Evolutionary conservation across 2,797 vertebrate genomes (phyloP).

Genomic region (Tenualosa ilisha): DNA sequence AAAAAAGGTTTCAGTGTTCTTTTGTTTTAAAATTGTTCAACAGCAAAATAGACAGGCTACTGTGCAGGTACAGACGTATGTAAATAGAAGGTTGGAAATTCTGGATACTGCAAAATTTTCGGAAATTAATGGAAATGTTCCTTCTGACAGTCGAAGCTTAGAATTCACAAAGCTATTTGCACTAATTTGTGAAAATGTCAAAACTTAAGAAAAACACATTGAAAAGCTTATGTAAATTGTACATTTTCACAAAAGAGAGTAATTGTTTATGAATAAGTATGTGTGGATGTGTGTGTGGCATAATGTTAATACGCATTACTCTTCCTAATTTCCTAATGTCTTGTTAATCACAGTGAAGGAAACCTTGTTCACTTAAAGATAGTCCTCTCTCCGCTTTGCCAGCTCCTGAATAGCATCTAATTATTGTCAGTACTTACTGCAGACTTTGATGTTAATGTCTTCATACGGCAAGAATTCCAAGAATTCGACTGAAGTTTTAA

Average conservation of each 20-base stretch:
- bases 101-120: neutral
- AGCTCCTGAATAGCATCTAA: slow-evolving; percentile 48
- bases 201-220: neutral
- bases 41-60: neutral
- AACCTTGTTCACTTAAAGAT: slow-evolving; percentile 39
- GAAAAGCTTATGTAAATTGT: neutral
- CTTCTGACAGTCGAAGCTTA: neutral
- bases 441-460: slow-evolving; percentile 47
- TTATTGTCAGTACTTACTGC: slow-evolving; percentile 53
- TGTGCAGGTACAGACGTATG: neutral
- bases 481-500: slow-evolving; percentile 43
- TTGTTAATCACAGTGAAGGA: slow-evolving; percentile 56
- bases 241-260: neutral
- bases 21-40: neutral
- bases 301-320: slow-evolving; percentile 56
- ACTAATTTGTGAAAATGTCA: neutral
- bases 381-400: slow-evolving; percentile 44
- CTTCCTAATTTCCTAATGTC: slow-evolving; percentile 54
- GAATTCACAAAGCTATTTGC: neutral
- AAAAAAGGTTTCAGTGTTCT: neutral
- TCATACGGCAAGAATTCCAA: slow-evolving; percentile 43
- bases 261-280: neutral
- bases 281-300: slow-evolving; percentile 36
- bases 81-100: neutral
- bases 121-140: neutral